Conservation (phyloP, 1,140 invertebrate species). For the Brachionus koreanus region DNA sequence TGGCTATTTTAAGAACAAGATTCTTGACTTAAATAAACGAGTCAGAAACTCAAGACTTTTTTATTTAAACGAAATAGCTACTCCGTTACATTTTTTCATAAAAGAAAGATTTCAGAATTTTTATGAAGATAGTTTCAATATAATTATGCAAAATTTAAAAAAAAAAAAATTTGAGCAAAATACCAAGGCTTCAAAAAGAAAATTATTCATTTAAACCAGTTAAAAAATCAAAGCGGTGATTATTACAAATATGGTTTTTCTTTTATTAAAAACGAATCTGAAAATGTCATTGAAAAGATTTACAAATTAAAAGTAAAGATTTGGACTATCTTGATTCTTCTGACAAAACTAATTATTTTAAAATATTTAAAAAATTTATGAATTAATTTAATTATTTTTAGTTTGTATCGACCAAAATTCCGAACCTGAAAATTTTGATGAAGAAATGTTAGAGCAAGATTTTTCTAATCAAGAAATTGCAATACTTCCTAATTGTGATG, state of each 20-base stretch:
- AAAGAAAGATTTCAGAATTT: neutral
- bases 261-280: neutral
- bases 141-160: neutral
- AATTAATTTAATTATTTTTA: too few species aligned
- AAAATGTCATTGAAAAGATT: neutral
- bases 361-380: neutral
- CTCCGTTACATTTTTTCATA: neutral
- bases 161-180: neutral
- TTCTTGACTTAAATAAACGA: neutral
- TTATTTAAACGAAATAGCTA: neutral
- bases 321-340: neutral
- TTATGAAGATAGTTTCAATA: slow-evolving; percentile 1
- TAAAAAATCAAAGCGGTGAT: neutral
- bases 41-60: neutral
- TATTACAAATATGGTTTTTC: neutral
- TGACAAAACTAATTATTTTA: neutral
- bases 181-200: neutral
- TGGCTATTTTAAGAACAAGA: slow-evolving; percentile 3
- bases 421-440: neutral
- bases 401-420: neutral
- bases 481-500: neutral
- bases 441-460: neutral
- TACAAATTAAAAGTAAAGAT: neutral
- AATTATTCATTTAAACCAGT: neutral
- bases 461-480: neutral